Base-by-base conservation (phyloP, 2,797 vertebrate species). In the Muscicapa comitata region DNA sequence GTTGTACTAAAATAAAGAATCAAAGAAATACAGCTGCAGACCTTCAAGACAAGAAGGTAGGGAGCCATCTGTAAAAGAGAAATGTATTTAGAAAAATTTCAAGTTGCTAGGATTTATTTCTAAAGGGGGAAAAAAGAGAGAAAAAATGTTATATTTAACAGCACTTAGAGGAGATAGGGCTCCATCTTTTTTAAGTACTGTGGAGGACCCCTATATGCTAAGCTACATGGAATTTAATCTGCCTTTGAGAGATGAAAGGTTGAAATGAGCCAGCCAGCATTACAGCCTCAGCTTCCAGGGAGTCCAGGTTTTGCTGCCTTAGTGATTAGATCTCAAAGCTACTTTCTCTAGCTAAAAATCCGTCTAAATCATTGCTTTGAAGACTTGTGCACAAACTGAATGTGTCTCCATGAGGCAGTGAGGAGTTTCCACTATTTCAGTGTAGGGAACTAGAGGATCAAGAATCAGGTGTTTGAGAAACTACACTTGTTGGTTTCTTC, bases 311-410 rank as follows among this genome's bases (percentile, higher is more conserved):
- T 79, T 78, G 55, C 58, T 86, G 1, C 85, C 23, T 28, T 61
- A 79, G 50, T 53, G 74, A 87, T 94, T 93, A 78, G n/a, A 83
- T 88, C 42, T 86, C 31, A 89, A 86, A 93, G 35, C 40, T 94
- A 21, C 47, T 67, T 87, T n/a, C 40, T 84, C 21, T 90, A 40
- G 15, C 51, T 86, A 40, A 63, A 85, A 87, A 72, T 74, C 53
- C 31, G 28, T 77, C 61, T 61, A 70, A 78, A 45, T 76, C 47
- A 75, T 83, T 88, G 19, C 53, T 93, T 83, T 89, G 76, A 94
- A 87, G 33, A 71, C 40, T 47, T 83, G 7, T 62, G 7, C 61
- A 89, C 53, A 86, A 74, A 84, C 33, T 50, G 59, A 53, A 29
- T 61, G 2, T 42, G 57, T 38, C 15, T 74, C 18, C 55, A 40